Conservation (phyloP, 2,113 vertebrate genomes). For the Heterochromis multidens region DNA sequence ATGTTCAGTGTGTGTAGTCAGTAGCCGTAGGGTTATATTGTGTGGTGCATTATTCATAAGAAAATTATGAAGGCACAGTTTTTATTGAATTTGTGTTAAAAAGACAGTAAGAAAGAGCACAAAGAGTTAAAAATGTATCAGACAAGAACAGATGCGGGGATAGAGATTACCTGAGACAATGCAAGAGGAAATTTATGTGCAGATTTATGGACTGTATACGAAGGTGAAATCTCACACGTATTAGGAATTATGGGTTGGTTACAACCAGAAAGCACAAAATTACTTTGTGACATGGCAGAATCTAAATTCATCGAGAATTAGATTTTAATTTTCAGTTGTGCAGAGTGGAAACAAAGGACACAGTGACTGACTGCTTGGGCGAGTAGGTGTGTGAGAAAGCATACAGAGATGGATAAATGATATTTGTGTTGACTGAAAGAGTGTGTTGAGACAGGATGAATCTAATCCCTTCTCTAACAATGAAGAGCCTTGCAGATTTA, state of each 20-base stretch:
- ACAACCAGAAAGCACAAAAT: background rate
- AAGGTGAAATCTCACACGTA: background rate
- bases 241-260: background rate
- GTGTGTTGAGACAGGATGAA: background rate
- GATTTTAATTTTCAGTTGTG: background rate
- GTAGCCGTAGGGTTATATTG: background rate
- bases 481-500: constrained; percentile 31
- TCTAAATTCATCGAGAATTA: background rate
- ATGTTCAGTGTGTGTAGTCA: background rate
- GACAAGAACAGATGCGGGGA: background rate
- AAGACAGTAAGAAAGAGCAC: background rate
- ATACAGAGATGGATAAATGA: background rate
- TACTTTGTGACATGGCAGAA: background rate
- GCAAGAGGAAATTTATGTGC: background rate
- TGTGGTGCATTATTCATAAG: background rate
- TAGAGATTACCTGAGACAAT: background rate
- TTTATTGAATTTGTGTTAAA: background rate
- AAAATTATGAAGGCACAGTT: background rate
- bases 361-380: background rate
- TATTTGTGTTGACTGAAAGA: constrained; percentile 17
- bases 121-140: background rate
- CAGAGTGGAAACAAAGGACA: background rate
- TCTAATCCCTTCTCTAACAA: constrained; percentile 34
- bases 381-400: background rate
- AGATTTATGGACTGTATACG: background rate